Evolutionary conservation across 2,797 vertebrate species (phyloP), one percentile per base, ranked within the genome.

Genomic region (Holocentrus rufus): DNA sequence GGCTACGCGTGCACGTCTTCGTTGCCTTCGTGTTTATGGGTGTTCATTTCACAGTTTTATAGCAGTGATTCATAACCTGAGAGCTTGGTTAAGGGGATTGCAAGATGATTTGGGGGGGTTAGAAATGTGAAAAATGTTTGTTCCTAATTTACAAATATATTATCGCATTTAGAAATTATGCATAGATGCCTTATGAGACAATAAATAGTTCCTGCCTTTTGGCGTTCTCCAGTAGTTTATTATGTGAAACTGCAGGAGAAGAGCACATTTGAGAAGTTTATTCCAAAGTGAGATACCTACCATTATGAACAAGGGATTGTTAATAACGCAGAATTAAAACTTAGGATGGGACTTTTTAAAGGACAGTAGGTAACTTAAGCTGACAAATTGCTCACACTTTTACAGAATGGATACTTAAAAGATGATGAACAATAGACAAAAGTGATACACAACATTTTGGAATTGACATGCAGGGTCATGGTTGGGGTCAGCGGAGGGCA

Each of bases 1-100:
- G 69, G 49, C 22, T 53, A 23, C 68, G 25, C 63, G 34, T 57
- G 31, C 13, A 69, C 63, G 54, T 27, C 42, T 9, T 22, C 17
- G 18, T 65, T 57, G 25, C 17, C 4, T 62, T 6, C 22, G 10
- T 31, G 54, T 56, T 27, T 30, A 22, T 15, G 18, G 42, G 14
- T 42, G 17, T 61, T 8, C 11, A 17, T 53, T 54, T 47, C 36
- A 61, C 11, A 50, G 9, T 52, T 54, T 65, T 23, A 47, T 11
- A 18, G 7, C 57, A 61, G 20, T 15, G 25, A 49, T 69, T 69
- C 42, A 31, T 44, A 15, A 56, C 39, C 39, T 63, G 34, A 68
- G 36, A 46, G 23, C 13, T 44, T 0, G 13, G 39, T 44, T 44
- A 39, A 39, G 9, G 36, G 36, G 36, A 39, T 39, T 10, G 39